Evolutionary conservation across 1,140 invertebrate genomes (phyloP), one percentile per base, ranked within the genome.

Genomic region (Anastrepha ludens): DNA sequence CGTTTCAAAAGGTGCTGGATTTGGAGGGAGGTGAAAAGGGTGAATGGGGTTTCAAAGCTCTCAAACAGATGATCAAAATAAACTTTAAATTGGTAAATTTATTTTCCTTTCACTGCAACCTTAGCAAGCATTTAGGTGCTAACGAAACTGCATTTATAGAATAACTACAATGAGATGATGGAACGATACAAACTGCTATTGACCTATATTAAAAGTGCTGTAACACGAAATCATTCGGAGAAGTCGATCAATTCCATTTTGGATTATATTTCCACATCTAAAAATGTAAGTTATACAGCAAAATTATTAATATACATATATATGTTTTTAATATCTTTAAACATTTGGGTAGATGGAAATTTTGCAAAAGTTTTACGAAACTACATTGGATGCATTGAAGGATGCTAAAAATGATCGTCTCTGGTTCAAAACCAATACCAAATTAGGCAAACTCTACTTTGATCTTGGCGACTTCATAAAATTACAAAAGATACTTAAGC

Each of bases 61-160:
- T 99, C 1, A 99, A 99, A 94, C 99, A 99, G 94, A 99, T 99
- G 99, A 99, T 99, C 70, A 99, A 99, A 95, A 99, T 99, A 86
- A 99, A 99, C 94, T 99, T 99, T 94, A 98, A 98, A 95, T 94
- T 99, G 95, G 98, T 99, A 94, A 90, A 88, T 44, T 17, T 9
- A 44, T 2, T 41, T 44, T 78, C 29, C n/a, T 41, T 44, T 78
- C 29, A 15, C 0, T n/a, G 70, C 15, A 5, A 41, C 0, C 15
- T 78, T 39, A 78, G 5, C 50, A 41, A 86, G 5, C 2, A 13
- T 8, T 17, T 78, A 29, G 7, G 7, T n/a, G 59, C 8, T 91
- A 70, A 87, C 58, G 8, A 41, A 47, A 9, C 1, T 20, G 0
- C 89, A 90, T 90, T 95, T 95, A 50, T 91, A 99, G 97, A 95